Conservation (phyloP, 2,797 vertebrate genomes). For the Carduelis carduelis region DNA sequence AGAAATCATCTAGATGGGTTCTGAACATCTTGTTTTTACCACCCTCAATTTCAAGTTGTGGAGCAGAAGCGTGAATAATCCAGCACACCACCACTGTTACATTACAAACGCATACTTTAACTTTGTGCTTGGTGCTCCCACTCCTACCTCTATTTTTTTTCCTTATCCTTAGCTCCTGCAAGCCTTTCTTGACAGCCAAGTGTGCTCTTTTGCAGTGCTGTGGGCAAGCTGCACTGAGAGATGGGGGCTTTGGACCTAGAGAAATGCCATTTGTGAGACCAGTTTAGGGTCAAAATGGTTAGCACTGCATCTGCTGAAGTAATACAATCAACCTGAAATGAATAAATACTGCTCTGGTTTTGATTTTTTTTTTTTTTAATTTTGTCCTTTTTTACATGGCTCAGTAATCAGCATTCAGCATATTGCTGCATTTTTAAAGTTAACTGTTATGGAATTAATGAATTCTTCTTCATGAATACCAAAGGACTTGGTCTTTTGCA, state of each 20-base stretch:
- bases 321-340: neutral
- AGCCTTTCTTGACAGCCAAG: neutral
- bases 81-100: neutral
- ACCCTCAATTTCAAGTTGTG: neutral
- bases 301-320: neutral
- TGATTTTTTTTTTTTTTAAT: neutral
- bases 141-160: neutral
- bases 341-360: neutral
- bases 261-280: neutral
- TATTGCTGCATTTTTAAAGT: constrained; percentile 28
- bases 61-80: constrained; percentile 18
- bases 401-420: constrained; percentile 35
- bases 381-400: neutral
- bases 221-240: neutral
- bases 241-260: neutral
- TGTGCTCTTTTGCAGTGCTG: neutral
- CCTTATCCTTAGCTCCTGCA: neutral
- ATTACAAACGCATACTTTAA: neutral
- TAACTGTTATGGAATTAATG: constrained; percentile 44
- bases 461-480: constrained; percentile 50
- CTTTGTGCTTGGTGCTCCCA: neutral
- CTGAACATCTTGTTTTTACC: constrained; percentile 44
- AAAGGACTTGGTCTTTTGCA: neutral
- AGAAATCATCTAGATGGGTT: constrained; percentile 50
- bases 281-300: neutral